Conservation (phyloP, 2,797 vertebrate species). For the Mallotus villosus region DNA sequence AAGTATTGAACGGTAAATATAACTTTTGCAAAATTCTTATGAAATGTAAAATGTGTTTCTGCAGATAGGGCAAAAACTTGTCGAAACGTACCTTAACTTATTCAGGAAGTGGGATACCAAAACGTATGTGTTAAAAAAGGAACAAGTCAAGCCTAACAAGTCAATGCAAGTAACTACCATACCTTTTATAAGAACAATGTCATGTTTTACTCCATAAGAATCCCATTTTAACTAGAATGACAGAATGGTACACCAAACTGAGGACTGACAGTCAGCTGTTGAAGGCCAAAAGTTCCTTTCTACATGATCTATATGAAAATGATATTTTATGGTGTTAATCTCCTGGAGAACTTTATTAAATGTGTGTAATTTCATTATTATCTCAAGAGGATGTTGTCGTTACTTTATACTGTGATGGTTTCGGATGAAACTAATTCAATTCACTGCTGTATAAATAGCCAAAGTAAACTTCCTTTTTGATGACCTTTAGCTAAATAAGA, state of each 20-base stretch:
- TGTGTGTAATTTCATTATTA: neutral
- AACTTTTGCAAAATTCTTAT: neutral
- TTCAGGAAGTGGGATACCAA: slow-evolving; percentile 48
- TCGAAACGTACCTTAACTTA: neutral
- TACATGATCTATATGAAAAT: neutral
- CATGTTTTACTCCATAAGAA: neutral
- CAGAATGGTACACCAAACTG: neutral
- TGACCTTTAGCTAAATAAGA: slow-evolving; percentile 39
- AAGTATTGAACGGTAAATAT: slow-evolving; percentile 50
- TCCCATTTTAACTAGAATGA: neutral
- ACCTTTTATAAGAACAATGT: neutral
- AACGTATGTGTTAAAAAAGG: neutral
- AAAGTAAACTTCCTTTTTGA: slow-evolving; percentile 57
- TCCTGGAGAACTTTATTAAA: neutral
- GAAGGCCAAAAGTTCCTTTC: neutral
- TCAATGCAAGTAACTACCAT: neutral
- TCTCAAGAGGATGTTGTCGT: neutral
- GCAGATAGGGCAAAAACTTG: neutral
- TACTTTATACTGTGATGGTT: slow-evolving; percentile 30
- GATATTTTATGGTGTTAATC: neutral
- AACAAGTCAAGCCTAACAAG: neutral
- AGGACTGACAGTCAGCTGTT: neutral
- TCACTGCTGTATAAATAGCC: slow-evolving; percentile 34
- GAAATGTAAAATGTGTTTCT: neutral
- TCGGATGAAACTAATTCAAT: slow-evolving; percentile 34